These are phyloP conservation scores for Sciurus niger DNA, from an alignment of 2,113 vertebrate genomes.

Conservation along the genomic window DNA sequence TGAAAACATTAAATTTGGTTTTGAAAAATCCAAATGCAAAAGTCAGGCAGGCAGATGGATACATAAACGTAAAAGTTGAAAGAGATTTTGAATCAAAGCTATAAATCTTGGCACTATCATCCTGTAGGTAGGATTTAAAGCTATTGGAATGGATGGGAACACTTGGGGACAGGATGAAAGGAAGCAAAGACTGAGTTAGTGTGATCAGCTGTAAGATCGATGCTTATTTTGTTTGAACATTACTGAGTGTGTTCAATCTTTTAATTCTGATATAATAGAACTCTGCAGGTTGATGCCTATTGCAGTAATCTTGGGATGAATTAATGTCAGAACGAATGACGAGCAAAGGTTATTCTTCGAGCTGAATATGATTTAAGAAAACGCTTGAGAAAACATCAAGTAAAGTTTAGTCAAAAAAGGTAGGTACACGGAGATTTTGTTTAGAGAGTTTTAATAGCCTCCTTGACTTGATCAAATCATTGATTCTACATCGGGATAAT, in stretches of 20 bases:
- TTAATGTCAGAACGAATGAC: neutral
- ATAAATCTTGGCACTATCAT: neutral
- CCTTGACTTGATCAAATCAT: neutral
- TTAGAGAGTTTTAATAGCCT: neutral
- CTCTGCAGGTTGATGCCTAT: neutral
- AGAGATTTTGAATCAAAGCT: neutral
- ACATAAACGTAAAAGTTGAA: neutral
- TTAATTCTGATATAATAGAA: neutral
- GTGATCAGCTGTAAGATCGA: neutral
- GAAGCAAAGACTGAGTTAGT: neutral
- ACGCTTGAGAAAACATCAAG: neutral
- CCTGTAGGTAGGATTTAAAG: neutral
- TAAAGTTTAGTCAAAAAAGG: neutral
- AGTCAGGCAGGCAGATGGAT: neutral
- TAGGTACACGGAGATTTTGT: neutral
- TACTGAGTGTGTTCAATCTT: neutral
- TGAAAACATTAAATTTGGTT: neutral
- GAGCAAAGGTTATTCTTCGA: neutral
- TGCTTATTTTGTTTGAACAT: neutral
- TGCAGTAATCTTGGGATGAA: neutral
- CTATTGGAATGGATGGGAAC: neutral
- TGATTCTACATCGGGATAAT: neutral
- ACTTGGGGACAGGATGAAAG: neutral
- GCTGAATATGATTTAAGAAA: constrained; percentile 2
- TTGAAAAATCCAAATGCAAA: neutral